Conservation (phyloP, 1,140 invertebrate genomes). For the Drosophila sturtevanti region DNA sequence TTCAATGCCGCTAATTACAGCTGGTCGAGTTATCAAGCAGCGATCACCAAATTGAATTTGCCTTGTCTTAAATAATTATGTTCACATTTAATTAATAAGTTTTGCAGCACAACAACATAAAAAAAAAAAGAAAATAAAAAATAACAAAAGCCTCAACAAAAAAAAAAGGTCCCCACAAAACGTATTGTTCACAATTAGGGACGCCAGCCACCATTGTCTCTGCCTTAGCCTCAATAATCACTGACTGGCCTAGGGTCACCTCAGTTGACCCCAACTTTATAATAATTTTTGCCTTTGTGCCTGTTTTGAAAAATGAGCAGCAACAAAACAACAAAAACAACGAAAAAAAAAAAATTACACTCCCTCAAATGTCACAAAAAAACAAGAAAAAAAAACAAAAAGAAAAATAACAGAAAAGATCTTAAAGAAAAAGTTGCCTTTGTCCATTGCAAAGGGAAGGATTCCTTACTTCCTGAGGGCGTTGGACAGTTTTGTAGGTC, state of each 20-base stretch:
- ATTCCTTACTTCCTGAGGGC: constrained; percentile 52
- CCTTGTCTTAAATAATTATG: constrained; percentile 64
- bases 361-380: constrained; percentile 35
- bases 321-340: constrained; percentile 6
- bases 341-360: constrained; percentile 11
- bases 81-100: constrained; percentile 76
- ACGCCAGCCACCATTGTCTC: constrained; percentile 44
- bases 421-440: constrained; percentile 30
- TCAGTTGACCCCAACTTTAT: constrained; percentile 60
- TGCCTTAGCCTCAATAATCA: constrained; percentile 6
- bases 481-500: constrained; percentile 60
- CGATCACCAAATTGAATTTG: constrained; percentile 71
- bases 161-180: constrained; percentile 45
- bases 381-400: constrained; percentile 2
- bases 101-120: constrained; percentile 35
- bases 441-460: not conserved
- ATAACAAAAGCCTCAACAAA: constrained; percentile 23
- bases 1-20: constrained; percentile 13
- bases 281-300: constrained; percentile 44
- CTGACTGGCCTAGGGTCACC: constrained; percentile 3
- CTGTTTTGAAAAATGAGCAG: constrained; percentile 47
- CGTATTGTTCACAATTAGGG: constrained; percentile 40
- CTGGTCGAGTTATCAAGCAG: constrained; percentile 28
- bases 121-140: constrained; percentile 28
- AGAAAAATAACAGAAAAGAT: no score